Evolutionary conservation across 2,113 vertebrate species (phyloP).

Genomic region (Theristicus caerulescens): DNA sequence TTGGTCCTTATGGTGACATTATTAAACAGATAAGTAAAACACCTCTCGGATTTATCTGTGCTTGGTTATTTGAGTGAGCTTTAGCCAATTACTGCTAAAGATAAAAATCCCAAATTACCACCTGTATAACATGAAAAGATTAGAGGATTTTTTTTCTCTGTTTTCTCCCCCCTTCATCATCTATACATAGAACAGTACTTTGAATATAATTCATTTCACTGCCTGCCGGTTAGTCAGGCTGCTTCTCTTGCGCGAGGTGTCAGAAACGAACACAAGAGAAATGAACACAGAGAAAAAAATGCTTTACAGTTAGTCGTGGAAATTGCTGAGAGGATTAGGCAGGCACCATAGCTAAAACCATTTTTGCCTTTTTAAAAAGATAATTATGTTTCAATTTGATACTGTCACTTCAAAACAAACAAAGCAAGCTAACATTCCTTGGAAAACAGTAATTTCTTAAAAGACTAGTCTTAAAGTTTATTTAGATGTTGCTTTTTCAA

Average conservation of each 20-base stretch:
- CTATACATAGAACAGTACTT: background rate
- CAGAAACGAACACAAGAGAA: background rate
- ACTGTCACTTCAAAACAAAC: conserved; percentile 4
- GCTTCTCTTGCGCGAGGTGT: background rate
- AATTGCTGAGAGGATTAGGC: background rate
- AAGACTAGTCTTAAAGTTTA: background rate
- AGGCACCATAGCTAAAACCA: background rate
- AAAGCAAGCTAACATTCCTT: background rate
- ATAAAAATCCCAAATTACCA: background rate
- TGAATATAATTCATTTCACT: background rate
- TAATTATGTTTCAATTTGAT: background rate
- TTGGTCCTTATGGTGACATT: background rate
- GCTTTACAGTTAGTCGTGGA: background rate
- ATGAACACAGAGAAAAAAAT: background rate
- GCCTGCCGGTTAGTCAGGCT: background rate
- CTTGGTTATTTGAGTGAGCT: background rate
- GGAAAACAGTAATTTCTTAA: conserved; percentile 6
- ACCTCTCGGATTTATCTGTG: background rate
- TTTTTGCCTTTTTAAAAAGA: background rate
- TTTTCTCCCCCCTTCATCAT: background rate
- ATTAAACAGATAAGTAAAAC: background rate
- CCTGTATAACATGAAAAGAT: background rate
- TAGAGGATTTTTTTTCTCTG: background rate
- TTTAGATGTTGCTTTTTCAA: background rate
- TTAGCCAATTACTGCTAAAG: background rate